phyloP scores from a whole-genome alignment of 2,797 vertebrate genomes.

The Carcharodon carcharias region DNA sequence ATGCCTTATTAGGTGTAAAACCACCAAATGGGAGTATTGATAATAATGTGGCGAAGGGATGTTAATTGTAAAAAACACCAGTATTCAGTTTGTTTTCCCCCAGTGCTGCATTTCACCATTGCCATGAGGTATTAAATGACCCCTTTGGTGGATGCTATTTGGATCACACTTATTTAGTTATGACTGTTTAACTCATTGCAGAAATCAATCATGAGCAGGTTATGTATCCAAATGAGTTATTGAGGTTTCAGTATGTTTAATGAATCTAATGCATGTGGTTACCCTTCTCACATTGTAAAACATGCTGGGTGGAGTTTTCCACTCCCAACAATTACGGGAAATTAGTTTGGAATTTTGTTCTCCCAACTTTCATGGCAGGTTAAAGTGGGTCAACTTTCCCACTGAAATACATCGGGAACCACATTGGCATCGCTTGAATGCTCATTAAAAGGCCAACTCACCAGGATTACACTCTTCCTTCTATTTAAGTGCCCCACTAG shows the following conservation, averaged over 20 bases:
- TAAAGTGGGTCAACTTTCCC: too few species aligned
- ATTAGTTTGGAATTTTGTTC: too few species aligned
- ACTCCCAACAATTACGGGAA: too few species aligned
- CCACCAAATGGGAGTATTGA: conserved; percentile 6
- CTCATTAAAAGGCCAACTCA: too few species aligned
- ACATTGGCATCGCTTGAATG: too few species aligned
- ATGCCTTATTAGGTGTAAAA: not conserved
- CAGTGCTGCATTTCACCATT: not conserved
- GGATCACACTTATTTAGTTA: not conserved
- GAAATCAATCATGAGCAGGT: not conserved
- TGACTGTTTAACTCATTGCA: not conserved
- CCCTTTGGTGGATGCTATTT: not conserved
- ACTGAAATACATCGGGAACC: too few species aligned
- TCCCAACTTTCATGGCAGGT: too few species aligned
- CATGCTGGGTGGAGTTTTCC: too few species aligned
- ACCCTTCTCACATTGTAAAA: not conserved
- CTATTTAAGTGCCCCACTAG: too few species aligned
- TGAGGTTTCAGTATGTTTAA: not conserved
- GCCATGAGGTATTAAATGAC: not conserved
- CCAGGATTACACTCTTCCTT: too few species aligned
- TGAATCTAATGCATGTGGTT: not conserved
- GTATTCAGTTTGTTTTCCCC: not conserved
- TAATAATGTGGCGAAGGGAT: not conserved
- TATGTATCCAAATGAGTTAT: not conserved
- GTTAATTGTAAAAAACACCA: not conserved